Evolutionary conservation across 2,797 vertebrate genomes (phyloP), one percentile per base, ranked within the genome.

Genomic region (Pteronotus mesoamericanus): DNA sequence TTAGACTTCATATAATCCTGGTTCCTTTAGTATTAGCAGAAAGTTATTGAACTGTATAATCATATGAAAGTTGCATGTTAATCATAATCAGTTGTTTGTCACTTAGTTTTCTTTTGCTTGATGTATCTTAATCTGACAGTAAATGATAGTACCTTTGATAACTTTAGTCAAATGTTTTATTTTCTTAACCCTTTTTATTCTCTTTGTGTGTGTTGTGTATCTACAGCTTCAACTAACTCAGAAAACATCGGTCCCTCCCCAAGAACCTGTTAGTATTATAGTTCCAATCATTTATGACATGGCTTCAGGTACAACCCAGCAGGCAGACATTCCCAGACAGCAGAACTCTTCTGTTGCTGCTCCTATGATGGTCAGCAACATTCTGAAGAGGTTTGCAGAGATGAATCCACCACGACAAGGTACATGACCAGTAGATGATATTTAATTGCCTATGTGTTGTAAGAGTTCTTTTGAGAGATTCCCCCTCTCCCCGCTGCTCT

Each of bases 271-370:
- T 98, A 99, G 99, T 98, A 99, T 99, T 98, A 99, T 99, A 83
- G 99, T 99, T 84, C 99, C 99, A 93, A 99, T 99, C 90, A 99
- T 99, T 98, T 99, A 99, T 95, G 99, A 99, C 98, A 99, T 99
- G 99, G 99, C 99, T 97, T 99, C 99, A 19, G 99, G 99, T 89
- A 99, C 99, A 96, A 99, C 99, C 2, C 99, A 99, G 98, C 99
- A 99, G 98, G 99, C 99, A 72, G 99, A 99, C 98, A 99, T 99
- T 98, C 99, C 99, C 75, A 99, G 99, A 82, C 99, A 99, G 98
- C 99, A 99, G 98, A 99, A 99, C 98, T 99, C 99, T 91, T 99
- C 99, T 10, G 99, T 99, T 97, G 99, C 99, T 64, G 99, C 99
- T 78, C 99, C 99, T 16, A 99, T 99, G 98, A 99, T 99, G 99